A percentile compares a stretch with the other conserved stretches of the same genome.
Evolutionary conservation across 2,888 invertebrate genomes (phyloP).

Genomic region (Slavum lentiscoides): DNA sequence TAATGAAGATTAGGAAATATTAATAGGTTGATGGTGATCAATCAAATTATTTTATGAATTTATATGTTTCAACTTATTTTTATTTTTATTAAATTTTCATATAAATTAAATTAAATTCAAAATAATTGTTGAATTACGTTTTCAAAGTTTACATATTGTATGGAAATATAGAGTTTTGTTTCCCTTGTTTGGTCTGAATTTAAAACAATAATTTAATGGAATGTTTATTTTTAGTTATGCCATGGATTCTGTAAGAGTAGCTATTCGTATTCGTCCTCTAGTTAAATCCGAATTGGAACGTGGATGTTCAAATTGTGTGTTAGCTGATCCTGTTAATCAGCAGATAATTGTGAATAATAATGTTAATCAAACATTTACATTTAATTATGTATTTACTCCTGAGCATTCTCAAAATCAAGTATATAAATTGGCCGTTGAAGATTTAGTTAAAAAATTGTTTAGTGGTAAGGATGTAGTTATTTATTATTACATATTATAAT

Average conservation of each 20-base stretch:
- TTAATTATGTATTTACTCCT: slow-evolving; percentile 78
- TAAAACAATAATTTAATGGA: neutral
- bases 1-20: too few species aligned
- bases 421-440: slow-evolving; percentile 73
- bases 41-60: too few species aligned
- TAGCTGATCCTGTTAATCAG: slow-evolving; percentile 67
- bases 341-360: slow-evolving; percentile 71
- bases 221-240: slow-evolving; percentile 25
- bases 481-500: neutral
- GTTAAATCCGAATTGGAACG: slow-evolving; percentile 70
- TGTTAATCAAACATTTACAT: slow-evolving; percentile 75
- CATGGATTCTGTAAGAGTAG: slow-evolving; percentile 73
- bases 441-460: slow-evolving; percentile 75
- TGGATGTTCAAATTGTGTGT: slow-evolving; percentile 63
- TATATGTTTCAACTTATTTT: too few species aligned
- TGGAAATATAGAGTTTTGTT: too few species aligned
- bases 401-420: slow-evolving; percentile 73
- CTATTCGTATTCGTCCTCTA: slow-evolving; percentile 79
- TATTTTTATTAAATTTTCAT: too few species aligned
- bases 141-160: too few species aligned
- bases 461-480: slow-evolving; percentile 64
- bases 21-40: too few species aligned
- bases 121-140: too few species aligned
- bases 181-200: neutral
- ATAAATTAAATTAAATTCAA: too few species aligned